Conservation (phyloP, 2,113 vertebrate species). For the Lophotis ruficrista region DNA sequence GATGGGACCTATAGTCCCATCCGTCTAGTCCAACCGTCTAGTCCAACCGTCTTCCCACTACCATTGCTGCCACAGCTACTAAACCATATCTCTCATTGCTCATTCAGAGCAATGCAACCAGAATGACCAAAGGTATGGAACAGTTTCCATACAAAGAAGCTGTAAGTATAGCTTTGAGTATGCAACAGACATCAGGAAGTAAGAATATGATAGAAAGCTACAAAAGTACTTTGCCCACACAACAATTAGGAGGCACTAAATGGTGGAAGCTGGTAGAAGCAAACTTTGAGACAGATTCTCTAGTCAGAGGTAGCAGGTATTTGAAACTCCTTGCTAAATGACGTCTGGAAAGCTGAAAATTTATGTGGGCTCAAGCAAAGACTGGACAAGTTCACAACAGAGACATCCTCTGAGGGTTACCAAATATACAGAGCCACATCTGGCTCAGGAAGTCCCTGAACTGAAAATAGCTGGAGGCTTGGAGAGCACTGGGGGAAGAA, state of each 20-base stretch:
- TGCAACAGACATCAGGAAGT: background rate
- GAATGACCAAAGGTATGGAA: background rate
- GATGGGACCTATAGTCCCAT: too few relatives aligned
- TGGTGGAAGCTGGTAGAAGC: background rate
- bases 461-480: conserved; percentile 31
- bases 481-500: background rate
- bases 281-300: background rate
- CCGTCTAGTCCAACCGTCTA: too few relatives aligned
- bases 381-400: conserved; percentile 7
- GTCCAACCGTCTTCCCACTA: too few relatives aligned
- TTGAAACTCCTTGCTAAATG: background rate
- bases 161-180: background rate
- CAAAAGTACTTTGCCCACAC: background rate
- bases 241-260: background rate
- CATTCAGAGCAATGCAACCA: background rate
- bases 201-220: background rate
- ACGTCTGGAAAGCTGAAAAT: background rate
- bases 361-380: background rate
- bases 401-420: conserved; percentile 2
- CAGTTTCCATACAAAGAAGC: background rate
- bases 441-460: conserved; percentile 33
- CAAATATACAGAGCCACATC: conserved; percentile 34
- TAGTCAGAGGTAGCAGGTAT: background rate
- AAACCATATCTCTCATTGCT: too few relatives aligned
- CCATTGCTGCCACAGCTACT: too few relatives aligned